Conservation (phyloP, 2,797 vertebrate species). For the Chaunax sp. region DNA sequence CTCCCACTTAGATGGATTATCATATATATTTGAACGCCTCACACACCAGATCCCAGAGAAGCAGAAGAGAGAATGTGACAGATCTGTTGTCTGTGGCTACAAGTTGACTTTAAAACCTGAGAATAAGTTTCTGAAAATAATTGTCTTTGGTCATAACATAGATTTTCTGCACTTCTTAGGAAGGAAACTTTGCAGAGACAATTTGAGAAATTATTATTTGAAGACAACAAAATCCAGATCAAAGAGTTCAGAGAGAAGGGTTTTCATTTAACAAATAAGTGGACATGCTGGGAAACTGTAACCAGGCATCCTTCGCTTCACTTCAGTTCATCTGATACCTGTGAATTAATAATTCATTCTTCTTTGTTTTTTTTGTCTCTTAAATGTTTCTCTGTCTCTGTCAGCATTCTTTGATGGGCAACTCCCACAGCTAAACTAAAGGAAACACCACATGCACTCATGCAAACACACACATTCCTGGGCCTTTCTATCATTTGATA, state of each 20-base stretch:
- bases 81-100: not conserved
- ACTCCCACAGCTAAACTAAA: constrained; percentile 9
- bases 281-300: not conserved
- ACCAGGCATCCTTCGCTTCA: not conserved
- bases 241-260: not conserved
- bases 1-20: too few relatives aligned
- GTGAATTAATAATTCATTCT: not conserved
- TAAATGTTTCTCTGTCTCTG: not conserved
- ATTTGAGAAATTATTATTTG: not conserved
- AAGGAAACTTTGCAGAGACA: not conserved
- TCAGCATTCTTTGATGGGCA: constrained; percentile 27
- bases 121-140: too few relatives aligned
- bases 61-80: not conserved
- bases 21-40: too few relatives aligned
- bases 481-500: constrained; percentile 25
- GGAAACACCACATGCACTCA: constrained; percentile 16
- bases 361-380: not conserved
- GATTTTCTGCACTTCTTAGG: not conserved
- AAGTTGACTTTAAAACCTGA: not conserved
- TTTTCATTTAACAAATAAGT: not conserved
- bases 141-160: not conserved
- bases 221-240: not conserved
- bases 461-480: constrained; percentile 30
- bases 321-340: not conserved
- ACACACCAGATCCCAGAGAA: not conserved